Conservation (phyloP, 37 sponge, comb jelly and placozoan species). For the Hexactinellida sp. region DNA sequence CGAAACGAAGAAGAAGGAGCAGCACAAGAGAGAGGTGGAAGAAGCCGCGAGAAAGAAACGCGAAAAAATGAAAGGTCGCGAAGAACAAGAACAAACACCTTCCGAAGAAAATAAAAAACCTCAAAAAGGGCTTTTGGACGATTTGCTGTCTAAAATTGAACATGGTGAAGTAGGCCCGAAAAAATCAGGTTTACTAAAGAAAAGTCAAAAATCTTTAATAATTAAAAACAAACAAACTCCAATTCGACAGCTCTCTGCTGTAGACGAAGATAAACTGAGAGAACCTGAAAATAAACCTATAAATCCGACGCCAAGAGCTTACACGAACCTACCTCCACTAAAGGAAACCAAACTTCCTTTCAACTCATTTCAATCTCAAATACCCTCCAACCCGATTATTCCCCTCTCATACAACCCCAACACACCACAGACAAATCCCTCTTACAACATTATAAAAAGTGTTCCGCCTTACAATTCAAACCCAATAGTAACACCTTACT, state of each 20-base stretch:
- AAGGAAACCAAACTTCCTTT: no score
- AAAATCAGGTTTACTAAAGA: neutral
- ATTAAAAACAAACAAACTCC: neutral
- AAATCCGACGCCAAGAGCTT: neutral
- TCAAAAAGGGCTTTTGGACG: neutral
- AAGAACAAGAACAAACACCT: neutral
- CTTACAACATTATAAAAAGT: neutral
- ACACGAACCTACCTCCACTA: neutral
- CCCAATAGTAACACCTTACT: neutral
- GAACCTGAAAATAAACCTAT: neutral
- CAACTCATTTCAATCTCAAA: neutral
- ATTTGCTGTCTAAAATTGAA: neutral
- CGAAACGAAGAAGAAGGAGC: neutral
- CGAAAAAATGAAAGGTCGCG: neutral
- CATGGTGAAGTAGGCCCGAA: neutral
- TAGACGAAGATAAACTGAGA: neutral
- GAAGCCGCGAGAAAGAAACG: neutral
- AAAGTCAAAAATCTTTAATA: neutral
- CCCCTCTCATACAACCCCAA: neutral
- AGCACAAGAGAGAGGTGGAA: neutral
- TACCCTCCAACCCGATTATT: neutral
- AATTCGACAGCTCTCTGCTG: neutral
- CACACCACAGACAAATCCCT: neutral
- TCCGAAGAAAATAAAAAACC: neutral
- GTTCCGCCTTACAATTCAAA: neutral